Evolutionary conservation across 1,140 invertebrate genomes (phyloP).

Genomic region (Sarcophaga bullata): DNA sequence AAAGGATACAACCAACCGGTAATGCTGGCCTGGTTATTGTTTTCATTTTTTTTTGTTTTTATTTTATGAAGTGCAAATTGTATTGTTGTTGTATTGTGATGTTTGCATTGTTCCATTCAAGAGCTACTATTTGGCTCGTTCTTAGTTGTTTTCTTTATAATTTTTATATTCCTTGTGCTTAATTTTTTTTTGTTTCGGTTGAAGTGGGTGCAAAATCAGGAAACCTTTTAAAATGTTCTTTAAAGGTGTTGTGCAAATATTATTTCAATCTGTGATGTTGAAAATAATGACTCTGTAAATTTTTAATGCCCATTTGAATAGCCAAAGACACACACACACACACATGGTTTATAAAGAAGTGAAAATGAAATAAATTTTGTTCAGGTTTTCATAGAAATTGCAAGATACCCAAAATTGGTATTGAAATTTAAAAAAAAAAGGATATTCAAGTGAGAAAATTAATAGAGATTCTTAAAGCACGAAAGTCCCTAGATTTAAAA

Average conservation of each 20-base stretch:
- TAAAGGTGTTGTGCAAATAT: slow-evolving; percentile 37
- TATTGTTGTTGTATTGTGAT: not conserved
- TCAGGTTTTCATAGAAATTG: not conserved
- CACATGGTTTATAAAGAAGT: not conserved
- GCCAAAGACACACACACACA: not conserved
- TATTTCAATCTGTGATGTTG: slow-evolving; percentile 24
- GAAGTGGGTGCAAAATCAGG: slow-evolving; percentile 38
- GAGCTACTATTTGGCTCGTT: not conserved
- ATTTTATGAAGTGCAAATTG: not conserved
- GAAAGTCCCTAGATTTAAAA: too few species aligned
- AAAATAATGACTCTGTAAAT: slow-evolving; percentile 1
- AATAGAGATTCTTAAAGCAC: too few species aligned
- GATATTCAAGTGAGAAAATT: too few species aligned
- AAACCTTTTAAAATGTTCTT: slow-evolving; percentile 22
- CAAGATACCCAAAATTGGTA: too few species aligned
- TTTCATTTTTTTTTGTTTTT: not conserved
- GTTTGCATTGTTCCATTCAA: not conserved
- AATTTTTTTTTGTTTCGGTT: not conserved
- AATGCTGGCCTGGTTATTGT: not conserved
- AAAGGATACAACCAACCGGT: not conserved
- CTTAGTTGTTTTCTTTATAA: too few species aligned
- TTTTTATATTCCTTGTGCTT: too few species aligned
- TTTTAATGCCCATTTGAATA: not conserved
- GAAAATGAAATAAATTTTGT: not conserved
- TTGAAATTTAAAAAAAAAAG: too few species aligned